Conservation (phyloP, 2,797 vertebrate species). For the Okamejei kenojei region DNA sequence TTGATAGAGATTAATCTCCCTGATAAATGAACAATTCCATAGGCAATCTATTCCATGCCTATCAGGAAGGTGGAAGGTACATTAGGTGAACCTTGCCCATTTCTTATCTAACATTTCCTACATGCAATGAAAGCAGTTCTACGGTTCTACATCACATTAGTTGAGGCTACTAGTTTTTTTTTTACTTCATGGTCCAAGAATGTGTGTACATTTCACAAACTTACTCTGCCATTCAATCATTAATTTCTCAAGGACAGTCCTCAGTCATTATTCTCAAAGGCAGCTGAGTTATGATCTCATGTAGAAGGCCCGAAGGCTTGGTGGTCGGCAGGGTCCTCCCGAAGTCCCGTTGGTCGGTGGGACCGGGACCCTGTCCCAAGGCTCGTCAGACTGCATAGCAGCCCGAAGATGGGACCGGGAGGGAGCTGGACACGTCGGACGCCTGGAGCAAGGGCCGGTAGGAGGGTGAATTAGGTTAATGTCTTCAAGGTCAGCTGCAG, state of each 20-base stretch:
- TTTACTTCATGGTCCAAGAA: neutral
- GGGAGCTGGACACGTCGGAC: no score
- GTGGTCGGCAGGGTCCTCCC: no score
- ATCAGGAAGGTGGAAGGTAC: neutral
- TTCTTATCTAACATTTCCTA: neutral
- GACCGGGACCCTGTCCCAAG: no score
- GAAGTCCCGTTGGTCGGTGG: no score
- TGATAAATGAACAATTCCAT: neutral
- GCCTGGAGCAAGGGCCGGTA: no score
- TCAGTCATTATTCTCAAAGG: no score
- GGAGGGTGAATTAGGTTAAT: no score
- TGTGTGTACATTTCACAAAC: neutral
- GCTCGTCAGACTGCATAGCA: no score
- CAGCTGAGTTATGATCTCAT: neutral
- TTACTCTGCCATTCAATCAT: neutral
- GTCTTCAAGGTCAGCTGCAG: no score
- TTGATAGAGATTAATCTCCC: neutral
- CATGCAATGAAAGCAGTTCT: neutral
- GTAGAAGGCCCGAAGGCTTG: no score
- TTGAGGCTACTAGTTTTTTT: neutral
- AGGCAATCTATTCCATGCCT: neutral
- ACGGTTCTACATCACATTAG: neutral
- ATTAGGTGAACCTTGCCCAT: neutral
- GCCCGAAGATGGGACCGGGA: no score
- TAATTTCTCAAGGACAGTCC: neutral